Percentiles rank a stretch among this genome's conserved stretches.
These are phyloP conservation scores for Myzus persicae DNA, from an alignment of 1,140 invertebrate genomes.

Conservation along the genomic window DNA sequence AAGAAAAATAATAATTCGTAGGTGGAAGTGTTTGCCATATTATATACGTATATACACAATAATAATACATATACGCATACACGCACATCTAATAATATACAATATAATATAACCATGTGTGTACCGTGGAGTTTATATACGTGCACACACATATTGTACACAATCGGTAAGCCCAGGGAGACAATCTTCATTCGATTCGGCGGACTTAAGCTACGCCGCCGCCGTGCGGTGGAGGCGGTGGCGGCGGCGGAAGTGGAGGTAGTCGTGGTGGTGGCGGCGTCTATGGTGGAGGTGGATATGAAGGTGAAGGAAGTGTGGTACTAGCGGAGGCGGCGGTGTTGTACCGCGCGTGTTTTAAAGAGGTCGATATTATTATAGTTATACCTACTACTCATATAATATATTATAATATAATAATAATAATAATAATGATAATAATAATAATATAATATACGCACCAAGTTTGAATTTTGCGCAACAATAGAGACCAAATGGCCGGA, in stretches of 20 bases:
- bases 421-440: slow-evolving; percentile 2
- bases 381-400: not conserved
- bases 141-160: not conserved
- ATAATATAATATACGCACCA: not conserved
- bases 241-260: too few relatives aligned
- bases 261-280: not conserved
- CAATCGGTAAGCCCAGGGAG: not conserved
- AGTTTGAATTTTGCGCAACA: slow-evolving; percentile 39
- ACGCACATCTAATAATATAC: not conserved
- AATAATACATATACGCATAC: not conserved
- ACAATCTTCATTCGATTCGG: not conserved
- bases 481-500: slow-evolving; percentile 15
- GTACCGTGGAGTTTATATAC: not conserved
- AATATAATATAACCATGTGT: not conserved
- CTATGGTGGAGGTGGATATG: not conserved
- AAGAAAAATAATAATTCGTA: slow-evolving; percentile 48
- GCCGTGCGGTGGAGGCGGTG: not conserved
- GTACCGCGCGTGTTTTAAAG: not conserved
- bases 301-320: not conserved
- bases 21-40: slow-evolving; percentile 10
- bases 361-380: slow-evolving; percentile 12
- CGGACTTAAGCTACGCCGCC: not conserved
- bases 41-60: not conserved
- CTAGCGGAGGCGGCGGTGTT: not conserved
- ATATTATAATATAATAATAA: not conserved